Percentiles rank a stretch among this genome's conserved stretches.
Conservation (phyloP, 2,888 invertebrate genomes). For the Zonitis immaculata region DNA sequence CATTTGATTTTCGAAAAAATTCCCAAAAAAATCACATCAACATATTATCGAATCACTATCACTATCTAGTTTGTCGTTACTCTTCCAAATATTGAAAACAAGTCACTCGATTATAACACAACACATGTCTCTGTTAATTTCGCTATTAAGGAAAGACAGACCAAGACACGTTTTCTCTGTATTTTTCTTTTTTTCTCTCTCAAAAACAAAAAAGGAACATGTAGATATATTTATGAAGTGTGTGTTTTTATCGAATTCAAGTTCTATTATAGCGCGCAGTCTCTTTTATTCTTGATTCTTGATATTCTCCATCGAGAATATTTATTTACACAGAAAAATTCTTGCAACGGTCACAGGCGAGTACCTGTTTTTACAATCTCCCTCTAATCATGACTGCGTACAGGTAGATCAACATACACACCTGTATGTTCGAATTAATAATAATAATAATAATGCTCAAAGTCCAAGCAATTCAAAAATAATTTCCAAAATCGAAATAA, state of each 20-base stretch:
- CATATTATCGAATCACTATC: neutral
- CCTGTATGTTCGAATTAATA: neutral
- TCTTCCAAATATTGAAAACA: too few species aligned
- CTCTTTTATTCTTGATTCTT: constrained; percentile 13
- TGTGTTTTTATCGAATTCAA: neutral
- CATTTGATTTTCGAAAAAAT: constrained; percentile 47
- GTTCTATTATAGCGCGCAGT: constrained; percentile 21
- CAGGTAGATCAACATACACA: neutral
- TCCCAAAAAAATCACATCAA: neutral
- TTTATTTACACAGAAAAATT: constrained; percentile 19
- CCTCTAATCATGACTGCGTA: constrained; percentile 7
- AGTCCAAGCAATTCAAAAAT: too few species aligned
- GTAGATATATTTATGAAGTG: too few species aligned
- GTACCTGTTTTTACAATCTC: constrained; percentile 40
- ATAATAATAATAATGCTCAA: neutral
- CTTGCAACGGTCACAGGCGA: constrained; percentile 26
- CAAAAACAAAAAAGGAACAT: neutral
- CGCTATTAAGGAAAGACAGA: too few species aligned
- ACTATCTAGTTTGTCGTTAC: neutral
- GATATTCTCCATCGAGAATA: constrained; percentile 19
- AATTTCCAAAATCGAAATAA: too few species aligned
- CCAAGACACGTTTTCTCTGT: too few species aligned
- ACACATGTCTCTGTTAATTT: neutral
- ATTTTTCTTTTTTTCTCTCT: neutral
- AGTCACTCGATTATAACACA: neutral